A percentile compares a stretch with the other conserved stretches of the same genome.
phyloP scores from a whole-genome alignment of 2,888 invertebrate species.

The Gymnocheta viridis region DNA sequence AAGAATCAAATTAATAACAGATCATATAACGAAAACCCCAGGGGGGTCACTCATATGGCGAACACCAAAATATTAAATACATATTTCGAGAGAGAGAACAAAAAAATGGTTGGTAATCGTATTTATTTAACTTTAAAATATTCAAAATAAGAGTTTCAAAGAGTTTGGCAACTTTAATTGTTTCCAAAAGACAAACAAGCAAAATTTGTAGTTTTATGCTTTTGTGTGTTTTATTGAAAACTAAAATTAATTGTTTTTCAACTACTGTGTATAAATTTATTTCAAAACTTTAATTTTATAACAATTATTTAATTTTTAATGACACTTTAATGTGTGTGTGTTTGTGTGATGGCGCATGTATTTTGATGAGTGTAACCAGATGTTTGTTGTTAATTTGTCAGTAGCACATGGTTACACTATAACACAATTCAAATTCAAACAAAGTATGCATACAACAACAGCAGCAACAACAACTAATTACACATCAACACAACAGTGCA shows the following conservation, averaged over 20 bases:
- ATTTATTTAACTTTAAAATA: not conserved
- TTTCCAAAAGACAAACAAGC: not conserved
- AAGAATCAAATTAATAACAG: constrained; percentile 77
- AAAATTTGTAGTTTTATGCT: constrained; percentile 24
- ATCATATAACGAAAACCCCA: constrained; percentile 77
- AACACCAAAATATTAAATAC: constrained; percentile 6
- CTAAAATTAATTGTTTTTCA: constrained; percentile 61
- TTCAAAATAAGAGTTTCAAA: constrained; percentile 20
- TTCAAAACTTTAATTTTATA: constrained; percentile 34
- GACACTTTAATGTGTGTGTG: constrained; percentile 21
- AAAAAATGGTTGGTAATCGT: too few relatives aligned
- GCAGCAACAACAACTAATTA: constrained; percentile 40
- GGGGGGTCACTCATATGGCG: constrained; percentile 72
- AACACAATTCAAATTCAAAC: constrained; percentile 68
- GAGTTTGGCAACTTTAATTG: not conserved
- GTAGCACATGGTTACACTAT: constrained; percentile 71
- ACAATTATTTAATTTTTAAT: constrained; percentile 46
- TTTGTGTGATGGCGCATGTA: not conserved
- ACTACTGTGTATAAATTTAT: constrained; percentile 49
- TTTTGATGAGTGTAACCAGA: constrained; percentile 19
- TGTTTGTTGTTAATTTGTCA: constrained; percentile 44
- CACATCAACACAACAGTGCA: constrained; percentile 9
- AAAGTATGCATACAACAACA: constrained; percentile 36
- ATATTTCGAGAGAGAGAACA: not conserved
- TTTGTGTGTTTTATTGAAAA: constrained; percentile 44